Evolutionary conservation across 2,797 vertebrate species (phyloP), one percentile per base, ranked within the genome.

Genomic region (Glossophaga mutica): DNA sequence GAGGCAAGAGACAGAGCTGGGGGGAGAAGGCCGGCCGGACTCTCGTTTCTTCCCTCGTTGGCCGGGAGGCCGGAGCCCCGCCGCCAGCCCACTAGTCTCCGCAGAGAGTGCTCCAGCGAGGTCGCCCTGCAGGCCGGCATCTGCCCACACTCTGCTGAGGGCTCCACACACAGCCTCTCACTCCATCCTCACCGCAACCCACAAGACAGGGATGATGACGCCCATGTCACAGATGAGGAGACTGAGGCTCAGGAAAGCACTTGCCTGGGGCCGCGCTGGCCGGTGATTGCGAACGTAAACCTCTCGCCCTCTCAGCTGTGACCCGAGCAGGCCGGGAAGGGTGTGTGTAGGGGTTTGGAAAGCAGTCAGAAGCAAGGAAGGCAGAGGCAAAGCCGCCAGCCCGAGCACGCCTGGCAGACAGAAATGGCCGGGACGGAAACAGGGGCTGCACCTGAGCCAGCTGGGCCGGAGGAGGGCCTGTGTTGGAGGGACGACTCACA

Each of bases 1-100:
- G 89, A 55, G 21, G 52, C 44, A 46, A 32, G 84, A 48, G 62
- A 2, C 11, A 7, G 87, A 24, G 9, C 0, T 0, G 39, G n/a
- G 24, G 5, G 71, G 11, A 48, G 14, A 32, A 37, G 19, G 16
- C 2, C 46, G 19, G 16, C 2, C 46, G 22, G 32, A 19, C 68
- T 8, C 55, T 84, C 14, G 0, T n/a, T 5, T 29, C n/a, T 15
- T 18, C 37, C 71, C 39, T 32, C 9, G 0, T 3, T 5, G n/a
- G 26, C 68, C 16, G 29, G 34, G 50, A 39, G 50, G 22, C 78
- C 74, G 7, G 32, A 52, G 37, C 29, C 11, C 22, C 15, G 44
- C 22, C 15, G 44, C 6, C 34, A 5, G 18, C 14, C 10, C 16
- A 5, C 50, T 7, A 44, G 19, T 3, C 67, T 76, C 37, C 37